Evolutionary conservation across 2,888 invertebrate genomes (phyloP).

Genomic region (Xanthostigma xanthostigma): DNA sequence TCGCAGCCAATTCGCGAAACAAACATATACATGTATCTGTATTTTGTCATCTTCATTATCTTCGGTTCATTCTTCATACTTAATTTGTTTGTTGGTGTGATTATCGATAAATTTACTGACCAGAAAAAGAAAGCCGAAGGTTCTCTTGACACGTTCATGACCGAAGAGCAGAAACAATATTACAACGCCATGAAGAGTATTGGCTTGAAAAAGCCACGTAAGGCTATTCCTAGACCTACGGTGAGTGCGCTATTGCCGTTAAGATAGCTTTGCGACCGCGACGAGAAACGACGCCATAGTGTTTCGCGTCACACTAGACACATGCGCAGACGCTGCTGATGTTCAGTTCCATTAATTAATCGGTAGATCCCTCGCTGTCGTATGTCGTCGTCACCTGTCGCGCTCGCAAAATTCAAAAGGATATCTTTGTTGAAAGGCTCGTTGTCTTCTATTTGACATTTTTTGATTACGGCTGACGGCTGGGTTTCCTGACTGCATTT

Average conservation of each 20-base stretch:
- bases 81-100: conserved; percentile 99
- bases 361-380: too few species aligned
- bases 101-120: conserved; percentile 99
- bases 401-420: too few species aligned
- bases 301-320: too few species aligned
- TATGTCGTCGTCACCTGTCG: background rate
- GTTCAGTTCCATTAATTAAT: too few species aligned
- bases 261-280: too few species aligned
- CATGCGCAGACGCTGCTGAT: too few species aligned
- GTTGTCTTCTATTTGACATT: background rate
- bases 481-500: background rate
- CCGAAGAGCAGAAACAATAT: conserved; percentile 99
- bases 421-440: too few species aligned
- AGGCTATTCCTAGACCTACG: conserved; percentile 94
- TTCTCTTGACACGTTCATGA: conserved; percentile 99
- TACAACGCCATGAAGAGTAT: conserved; percentile 99
- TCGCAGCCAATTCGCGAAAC: conserved; percentile 88
- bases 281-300: too few species aligned
- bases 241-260: conserved; percentile 37
- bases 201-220: conserved; percentile 95
- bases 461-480: background rate
- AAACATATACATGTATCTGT: conserved; percentile 94
- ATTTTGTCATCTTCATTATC: conserved; percentile 98
- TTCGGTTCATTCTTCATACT: conserved; percentile 99
- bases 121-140: conserved; percentile 99